These are phyloP conservation scores for Balaenoptera acutorostrata DNA, from an alignment of 2,113 vertebrate species.

Conservation along the genomic window DNA sequence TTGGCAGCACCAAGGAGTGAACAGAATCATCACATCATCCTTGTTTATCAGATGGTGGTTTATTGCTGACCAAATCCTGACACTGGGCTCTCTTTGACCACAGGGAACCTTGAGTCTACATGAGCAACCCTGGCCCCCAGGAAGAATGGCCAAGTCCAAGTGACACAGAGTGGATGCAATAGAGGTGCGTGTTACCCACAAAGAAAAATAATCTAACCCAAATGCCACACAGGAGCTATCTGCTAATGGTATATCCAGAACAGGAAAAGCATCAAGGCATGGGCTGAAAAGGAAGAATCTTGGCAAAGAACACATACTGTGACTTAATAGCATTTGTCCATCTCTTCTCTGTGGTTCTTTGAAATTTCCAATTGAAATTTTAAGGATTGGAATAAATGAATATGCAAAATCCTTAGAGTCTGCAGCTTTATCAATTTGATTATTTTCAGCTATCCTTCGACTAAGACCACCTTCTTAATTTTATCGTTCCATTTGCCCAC, in stretches of 20 bases:
- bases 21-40: neutral
- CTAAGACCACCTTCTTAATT: neutral
- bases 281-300: neutral
- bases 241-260: neutral
- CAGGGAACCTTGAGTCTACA: neutral
- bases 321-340: neutral
- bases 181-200: neutral
- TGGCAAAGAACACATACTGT: neutral
- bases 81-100: neutral
- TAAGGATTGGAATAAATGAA: neutral
- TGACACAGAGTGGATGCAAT: neutral
- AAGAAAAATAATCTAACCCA: neutral
- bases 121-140: neutral
- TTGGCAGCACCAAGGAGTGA: conserved; percentile 2
- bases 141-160: neutral
- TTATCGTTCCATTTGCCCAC: neutral
- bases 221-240: neutral
- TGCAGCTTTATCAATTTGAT: neutral
- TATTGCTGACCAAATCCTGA: neutral
- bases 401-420: neutral
- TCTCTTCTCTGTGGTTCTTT: neutral
- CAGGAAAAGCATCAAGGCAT: neutral
- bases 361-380: conserved; percentile 15
- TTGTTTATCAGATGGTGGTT: conserved; percentile 31
- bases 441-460: neutral